Base-by-base conservation (phyloP, 2,888 invertebrate species). In the Labia minor region DNA sequence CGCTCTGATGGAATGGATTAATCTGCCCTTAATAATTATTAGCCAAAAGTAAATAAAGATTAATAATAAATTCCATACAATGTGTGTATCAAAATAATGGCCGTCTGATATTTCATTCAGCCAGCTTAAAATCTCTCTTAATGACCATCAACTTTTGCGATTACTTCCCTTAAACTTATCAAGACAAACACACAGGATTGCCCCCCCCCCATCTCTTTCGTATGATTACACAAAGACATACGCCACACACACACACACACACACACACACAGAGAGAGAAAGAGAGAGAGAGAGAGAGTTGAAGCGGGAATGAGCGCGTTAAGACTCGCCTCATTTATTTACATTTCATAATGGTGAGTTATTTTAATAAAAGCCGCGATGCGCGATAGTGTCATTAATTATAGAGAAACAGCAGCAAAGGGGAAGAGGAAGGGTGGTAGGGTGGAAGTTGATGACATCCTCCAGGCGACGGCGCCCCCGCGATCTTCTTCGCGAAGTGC, bases 11-110 rank as follows among this genome's bases (percentile, higher is more conserved):
- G 26, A 26, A 26, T 26, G 26, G 26, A n/a, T n/a, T 26, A 26
- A 26, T 26, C 26, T 26, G 3, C 26, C 26, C 26, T 26, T 49
- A 49, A 49, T 49, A 3, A 11, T n/a, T 49, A 49, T 49, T 16
- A 49, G 49, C 49, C n/a, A n/a, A 49, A 49, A n/a, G 49, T 49
- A 49, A 49, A 49, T 49, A 49, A 49, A 49, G 49, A 49, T 49
- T 49, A 49, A 49, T 49, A 49, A 49, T 4, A 49, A 49, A 49
- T 49, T 49, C 49, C 49, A n/a, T n/a, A 14, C 49, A 8, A 14
- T 49, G 49, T 49, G 14, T 49, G n/a, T n/a, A n/a, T n/a, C n/a
- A 4, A 49, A 49, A 49, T 49, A 49, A 49, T 8, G 49, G n/a
- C 14, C 16, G 49, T 14, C 14, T 49, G 49, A 49, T 49, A 49